Conservation (phyloP, 2,888 invertebrate genomes). For the Hipparchia sbordonii region DNA sequence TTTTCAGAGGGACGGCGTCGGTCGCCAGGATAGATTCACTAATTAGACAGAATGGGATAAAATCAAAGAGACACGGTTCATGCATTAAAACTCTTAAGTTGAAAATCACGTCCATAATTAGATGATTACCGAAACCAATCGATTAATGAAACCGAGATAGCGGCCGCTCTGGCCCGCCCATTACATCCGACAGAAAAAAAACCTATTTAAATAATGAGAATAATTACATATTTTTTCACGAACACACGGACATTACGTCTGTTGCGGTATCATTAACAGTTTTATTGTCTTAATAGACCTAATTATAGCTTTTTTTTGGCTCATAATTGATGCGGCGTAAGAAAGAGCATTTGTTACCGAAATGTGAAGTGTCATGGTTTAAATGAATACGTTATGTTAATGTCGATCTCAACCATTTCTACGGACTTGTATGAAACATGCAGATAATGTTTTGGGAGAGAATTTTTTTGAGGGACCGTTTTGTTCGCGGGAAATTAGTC, state of each 20-base stretch:
- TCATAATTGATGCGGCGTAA: constrained; percentile 79
- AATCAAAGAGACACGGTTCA: constrained; percentile 78
- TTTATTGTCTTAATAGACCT: constrained; percentile 83
- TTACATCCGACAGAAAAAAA: constrained; percentile 71
- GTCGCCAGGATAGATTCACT: constrained; percentile 55
- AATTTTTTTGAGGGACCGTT: constrained; percentile 60
- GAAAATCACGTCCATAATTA: constrained; percentile 77
- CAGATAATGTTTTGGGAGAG: constrained; percentile 59
- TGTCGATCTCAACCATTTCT: constrained; percentile 53
- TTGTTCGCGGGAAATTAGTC: constrained; percentile 79
- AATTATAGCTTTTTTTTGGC: constrained; percentile 82
- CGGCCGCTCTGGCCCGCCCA: constrained; percentile 72
- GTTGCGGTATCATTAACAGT: constrained; percentile 82
- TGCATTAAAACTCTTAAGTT: constrained; percentile 78
- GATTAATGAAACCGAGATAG: constrained; percentile 81
- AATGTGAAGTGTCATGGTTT: constrained; percentile 82
- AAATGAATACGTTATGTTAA: constrained; percentile 81
- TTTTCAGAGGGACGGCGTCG: constrained; percentile 50
- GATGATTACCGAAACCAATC: constrained; percentile 82
- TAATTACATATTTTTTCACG: constrained; percentile 81
- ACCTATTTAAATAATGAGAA: constrained; percentile 82
- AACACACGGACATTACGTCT: constrained; percentile 78
- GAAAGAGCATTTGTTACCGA: constrained; percentile 80
- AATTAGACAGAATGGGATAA: constrained; percentile 75
- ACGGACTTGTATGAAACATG: constrained; percentile 68